phyloP scores from a whole-genome alignment of 1,140 invertebrate species.

The Metopolophium dirhodum region DNA sequence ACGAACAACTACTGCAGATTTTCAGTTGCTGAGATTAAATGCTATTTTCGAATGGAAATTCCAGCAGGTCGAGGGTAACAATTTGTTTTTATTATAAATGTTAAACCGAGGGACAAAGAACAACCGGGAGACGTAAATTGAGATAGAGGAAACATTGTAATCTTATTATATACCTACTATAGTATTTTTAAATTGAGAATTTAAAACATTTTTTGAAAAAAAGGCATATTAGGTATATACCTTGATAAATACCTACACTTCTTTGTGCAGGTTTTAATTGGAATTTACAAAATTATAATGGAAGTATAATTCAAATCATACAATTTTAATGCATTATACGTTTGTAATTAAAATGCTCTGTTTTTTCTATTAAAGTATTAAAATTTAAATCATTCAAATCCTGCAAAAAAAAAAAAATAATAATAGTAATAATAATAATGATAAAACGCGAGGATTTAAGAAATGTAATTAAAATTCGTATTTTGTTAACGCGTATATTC shows the following conservation, averaged over 20 bases:
- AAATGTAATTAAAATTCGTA: conserved; percentile 21
- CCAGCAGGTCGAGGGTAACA: background rate
- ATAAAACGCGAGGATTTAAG: background rate
- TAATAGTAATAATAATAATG: background rate
- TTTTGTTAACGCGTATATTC: background rate
- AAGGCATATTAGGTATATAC: background rate
- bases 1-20: background rate
- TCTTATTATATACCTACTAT: background rate
- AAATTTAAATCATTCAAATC: background rate
- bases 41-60: background rate
- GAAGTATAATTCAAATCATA: conserved; percentile 26
- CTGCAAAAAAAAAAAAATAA: background rate
- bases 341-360: background rate
- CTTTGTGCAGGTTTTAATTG: background rate
- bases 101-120: background rate
- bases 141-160: background rate
- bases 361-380: background rate
- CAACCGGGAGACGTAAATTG: background rate
- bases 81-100: background rate
- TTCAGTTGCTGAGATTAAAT: background rate
- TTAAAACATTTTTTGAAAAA: background rate
- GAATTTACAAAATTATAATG: conserved; percentile 4
- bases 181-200: background rate
- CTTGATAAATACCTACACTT: background rate
- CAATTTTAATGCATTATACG: conserved; percentile 20